These are phyloP conservation scores for Ryuthela nishihirai DNA, from an alignment of 2,888 invertebrate species.

Conservation along the genomic window DNA sequence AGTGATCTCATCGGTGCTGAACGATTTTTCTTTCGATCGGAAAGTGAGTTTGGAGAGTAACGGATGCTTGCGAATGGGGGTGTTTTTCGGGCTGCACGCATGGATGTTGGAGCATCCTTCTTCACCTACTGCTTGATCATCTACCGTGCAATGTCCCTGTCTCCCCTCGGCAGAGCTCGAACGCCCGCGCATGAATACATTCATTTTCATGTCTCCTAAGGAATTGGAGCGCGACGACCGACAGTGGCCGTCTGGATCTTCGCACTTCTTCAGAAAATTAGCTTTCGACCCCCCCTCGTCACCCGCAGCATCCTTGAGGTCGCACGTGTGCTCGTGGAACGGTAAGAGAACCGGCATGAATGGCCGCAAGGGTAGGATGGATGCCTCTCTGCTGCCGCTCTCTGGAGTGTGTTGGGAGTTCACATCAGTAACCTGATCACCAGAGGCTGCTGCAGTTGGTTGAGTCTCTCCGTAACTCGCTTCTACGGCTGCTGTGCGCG, in stretches of 20 bases:
- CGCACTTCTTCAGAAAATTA: conserved; percentile 25
- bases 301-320: conserved; percentile 22
- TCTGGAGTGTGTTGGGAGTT: too few species aligned
- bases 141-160: conserved; percentile 11
- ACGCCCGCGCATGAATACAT: conserved; percentile 36
- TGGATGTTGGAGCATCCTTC: conserved; percentile 1
- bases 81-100: conserved; percentile 23
- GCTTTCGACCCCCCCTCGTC: conserved; percentile 10
- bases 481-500: background rate
- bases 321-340: conserved; percentile 29
- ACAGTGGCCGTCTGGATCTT: conserved; percentile 2
- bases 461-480: background rate
- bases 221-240: conserved; percentile 41
- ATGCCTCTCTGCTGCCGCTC: background rate
- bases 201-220: conserved; percentile 41
- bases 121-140: conserved; percentile 11
- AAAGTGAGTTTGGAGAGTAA: conserved; percentile 34
- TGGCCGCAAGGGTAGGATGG: conserved; percentile 39
- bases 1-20: conserved; percentile 42
- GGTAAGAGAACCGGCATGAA: conserved; percentile 42
- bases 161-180: conserved; percentile 42
- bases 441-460: too few species aligned
- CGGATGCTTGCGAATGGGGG: conserved; percentile 32
- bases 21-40: conserved; percentile 40
- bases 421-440: too few species aligned